Percentiles rank a stretch among this genome's conserved stretches.
phyloP scores from a whole-genome alignment of 2,113 vertebrate species.

The Prionailurus viverrinus region DNA sequence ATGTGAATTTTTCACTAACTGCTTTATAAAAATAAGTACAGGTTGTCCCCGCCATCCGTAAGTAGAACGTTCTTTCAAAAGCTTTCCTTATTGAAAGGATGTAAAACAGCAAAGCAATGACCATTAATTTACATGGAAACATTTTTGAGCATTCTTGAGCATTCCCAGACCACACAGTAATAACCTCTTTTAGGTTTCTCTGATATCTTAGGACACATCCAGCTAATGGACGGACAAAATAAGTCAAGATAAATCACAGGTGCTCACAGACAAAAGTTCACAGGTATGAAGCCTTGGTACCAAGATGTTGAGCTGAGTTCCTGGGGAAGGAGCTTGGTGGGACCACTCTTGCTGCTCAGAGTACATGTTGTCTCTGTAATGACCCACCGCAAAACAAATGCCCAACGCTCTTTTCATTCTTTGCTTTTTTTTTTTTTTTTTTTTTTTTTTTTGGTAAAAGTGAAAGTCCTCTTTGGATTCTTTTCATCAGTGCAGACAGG shows the following conservation, averaged over 20 bases:
- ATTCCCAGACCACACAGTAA: neutral
- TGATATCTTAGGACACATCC: neutral
- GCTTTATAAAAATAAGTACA: neutral
- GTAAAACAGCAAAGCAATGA: neutral
- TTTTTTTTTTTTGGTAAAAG: neutral
- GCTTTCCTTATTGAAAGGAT: neutral
- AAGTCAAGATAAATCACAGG: neutral
- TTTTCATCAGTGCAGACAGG: neutral
- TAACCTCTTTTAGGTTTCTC: neutral
- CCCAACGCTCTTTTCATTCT: neutral
- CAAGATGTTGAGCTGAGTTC: neutral
- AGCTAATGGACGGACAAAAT: neutral
- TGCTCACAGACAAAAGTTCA: neutral
- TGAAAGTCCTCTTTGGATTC: neutral
- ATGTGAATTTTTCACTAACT: constrained; percentile 15
- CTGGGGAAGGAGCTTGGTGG: neutral
- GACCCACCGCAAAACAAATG: neutral
- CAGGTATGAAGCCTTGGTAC: neutral
- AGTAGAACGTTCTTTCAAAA: neutral
- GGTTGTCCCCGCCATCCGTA: neutral
- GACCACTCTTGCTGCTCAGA: fast-evolving
- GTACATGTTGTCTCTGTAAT: neutral
- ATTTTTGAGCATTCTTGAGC: neutral
- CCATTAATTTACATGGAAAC: neutral
- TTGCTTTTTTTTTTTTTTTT: neutral